Evolutionary conservation across 1,140 invertebrate genomes (phyloP).

Genomic region (Bombus superbus): DNA sequence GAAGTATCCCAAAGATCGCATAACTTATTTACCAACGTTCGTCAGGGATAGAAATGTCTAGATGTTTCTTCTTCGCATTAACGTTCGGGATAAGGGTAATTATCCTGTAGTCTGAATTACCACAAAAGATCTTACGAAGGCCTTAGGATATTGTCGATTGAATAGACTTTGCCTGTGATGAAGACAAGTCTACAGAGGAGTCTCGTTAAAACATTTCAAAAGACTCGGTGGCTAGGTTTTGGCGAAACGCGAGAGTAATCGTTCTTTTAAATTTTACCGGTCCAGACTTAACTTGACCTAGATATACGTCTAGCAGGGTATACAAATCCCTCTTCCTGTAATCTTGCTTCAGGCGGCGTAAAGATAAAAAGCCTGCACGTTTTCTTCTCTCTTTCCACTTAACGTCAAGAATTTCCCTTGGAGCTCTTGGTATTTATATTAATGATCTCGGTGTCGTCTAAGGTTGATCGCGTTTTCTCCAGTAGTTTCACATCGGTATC

Average conservation of each 20-base stretch:
- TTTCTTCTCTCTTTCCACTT: not conserved
- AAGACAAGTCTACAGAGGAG: not conserved
- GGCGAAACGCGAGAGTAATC: conserved; percentile 11
- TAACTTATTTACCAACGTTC: not conserved
- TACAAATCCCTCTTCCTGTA: not conserved
- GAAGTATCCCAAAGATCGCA: not conserved
- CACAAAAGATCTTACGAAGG: not conserved
- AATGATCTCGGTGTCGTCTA: conserved; percentile 7
- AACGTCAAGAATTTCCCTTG: not conserved
- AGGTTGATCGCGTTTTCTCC: not conserved
- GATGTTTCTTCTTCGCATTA: not conserved
- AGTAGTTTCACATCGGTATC: not conserved
- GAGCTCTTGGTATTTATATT: conserved; percentile 9
- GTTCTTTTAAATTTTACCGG: conserved; percentile 25
- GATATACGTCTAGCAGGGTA: not conserved
- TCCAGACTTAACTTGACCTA: conserved; percentile 4
- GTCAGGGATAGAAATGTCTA: not conserved
- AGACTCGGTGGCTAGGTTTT: conserved; percentile 6
- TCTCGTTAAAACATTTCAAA: conserved; percentile 27
- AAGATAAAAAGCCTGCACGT: not conserved
- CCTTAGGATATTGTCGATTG: conserved; percentile 6
- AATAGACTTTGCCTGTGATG: not conserved
- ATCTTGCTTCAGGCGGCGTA: not conserved
- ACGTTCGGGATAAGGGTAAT: not conserved
- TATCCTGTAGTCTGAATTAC: not conserved